Evolutionary conservation across 2,888 invertebrate genomes (phyloP), one percentile per base, ranked within the genome.

Genomic region (Pemphredon lugubris): DNA sequence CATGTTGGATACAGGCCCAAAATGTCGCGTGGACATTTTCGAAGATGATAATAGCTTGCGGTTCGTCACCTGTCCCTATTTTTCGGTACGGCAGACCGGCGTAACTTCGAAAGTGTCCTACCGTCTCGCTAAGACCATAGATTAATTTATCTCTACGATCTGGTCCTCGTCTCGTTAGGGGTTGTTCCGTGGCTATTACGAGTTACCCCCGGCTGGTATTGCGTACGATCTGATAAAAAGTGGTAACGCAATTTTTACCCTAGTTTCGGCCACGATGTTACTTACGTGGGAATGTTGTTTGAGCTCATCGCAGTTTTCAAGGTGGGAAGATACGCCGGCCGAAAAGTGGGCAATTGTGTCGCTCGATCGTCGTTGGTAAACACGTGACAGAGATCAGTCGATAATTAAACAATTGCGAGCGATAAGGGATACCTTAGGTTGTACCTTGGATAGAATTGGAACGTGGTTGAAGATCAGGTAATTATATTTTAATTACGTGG

Each of bases 141-240:
- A 82, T 82, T 82, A 80, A 82, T 82, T 75, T 79, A 67, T 44
- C 69, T n/a, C 45, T 69, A 69, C 45, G 78, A 82, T 82, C 82
- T 65, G 81, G 82, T 75, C 75, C 65, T 71, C 64, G 48, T 47
- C 70, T 77, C 67, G 80, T 82, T 81, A 82, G 70, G 73, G 73
- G 73, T 75, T 75, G 78, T 73, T 69, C 69, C 66, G 48, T 71
- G 72, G 45, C 67, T 54, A 69, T 64, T 79, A 72, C 68, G 0
- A 48, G n/a, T 23, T 37, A 51, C 70, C 48, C 68, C 37, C 23
- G 44, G 9, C 26, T 16, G 23, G 6, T 37, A 53, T 59, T 39
- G 69, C 40, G 34, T 14, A 16, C 61, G 47, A 71, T 71, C 69
- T 44, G 71, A 71, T 69, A 71, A 58, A 20, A 13, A 14, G 9